Evolutionary conservation across 2,113 vertebrate species (phyloP), one percentile per base, ranked within the genome.

Genomic region (Chinchilla lanigera): DNA sequence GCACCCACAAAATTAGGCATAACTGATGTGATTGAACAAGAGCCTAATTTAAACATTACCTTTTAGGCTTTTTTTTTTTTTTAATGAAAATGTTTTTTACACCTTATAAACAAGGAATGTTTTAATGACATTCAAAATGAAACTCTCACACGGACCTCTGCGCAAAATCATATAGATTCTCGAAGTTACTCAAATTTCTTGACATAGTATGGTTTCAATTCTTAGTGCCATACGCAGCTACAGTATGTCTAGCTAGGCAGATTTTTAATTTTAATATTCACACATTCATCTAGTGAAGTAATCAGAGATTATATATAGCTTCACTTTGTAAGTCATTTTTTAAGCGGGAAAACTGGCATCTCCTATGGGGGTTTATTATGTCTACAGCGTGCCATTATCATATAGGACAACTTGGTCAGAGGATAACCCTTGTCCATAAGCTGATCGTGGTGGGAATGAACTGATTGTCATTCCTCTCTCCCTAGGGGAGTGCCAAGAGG

Each of bases 41-140:
- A 86, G 6, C 58, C 41, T 83, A n/a, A 7, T 94, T 96, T 92
- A 73, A 87, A 50, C 35, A 89, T 9, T n/a, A 33, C 17, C 17
- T 77, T 90, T 22, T 93, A 84, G n/a, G 12, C 12, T 16, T n/a
- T 91, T 80, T 84, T 91, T 84, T 89, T 80, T 28, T 91, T 84
- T 89, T 80, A 24, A 16, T 47, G 67, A 89, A 58, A 17, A 56
- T 90, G 44, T 90, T 26, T 28, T 9, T 56, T 56, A 56, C 16
- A 56, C 56, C 56, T 56, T 17, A 56, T 19, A 56, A 56, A 56
- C 56, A 81, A 95, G 50, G 24, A 94, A 17, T 3, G 1, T 11
- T 77, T 90, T 26, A 20, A 35, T 63, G 50, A 83, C 8, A 58
- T 67, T 93, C 54, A 38, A 56, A 80, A 50, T 73, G 52, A 93